These are phyloP conservation scores for Palaemon carinicauda DNA, from an alignment of 1,140 invertebrate genomes.

Conservation along the genomic window DNA sequence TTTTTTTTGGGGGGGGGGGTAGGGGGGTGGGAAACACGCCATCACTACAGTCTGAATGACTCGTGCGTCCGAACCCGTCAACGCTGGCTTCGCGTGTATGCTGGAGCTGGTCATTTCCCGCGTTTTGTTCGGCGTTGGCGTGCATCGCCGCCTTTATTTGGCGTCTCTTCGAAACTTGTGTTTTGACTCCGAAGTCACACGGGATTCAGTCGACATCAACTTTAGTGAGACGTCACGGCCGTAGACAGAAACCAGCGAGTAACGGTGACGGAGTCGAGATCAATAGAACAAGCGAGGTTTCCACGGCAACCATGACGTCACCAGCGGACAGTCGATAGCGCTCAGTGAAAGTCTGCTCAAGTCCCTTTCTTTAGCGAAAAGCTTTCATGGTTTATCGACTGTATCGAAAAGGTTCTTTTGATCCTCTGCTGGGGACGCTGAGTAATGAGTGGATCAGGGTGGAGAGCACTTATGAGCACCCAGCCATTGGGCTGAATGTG, in stretches of 20 bases:
- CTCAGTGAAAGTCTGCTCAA: neutral
- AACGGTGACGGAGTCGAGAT: conserved; percentile 6
- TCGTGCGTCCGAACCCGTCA: neutral
- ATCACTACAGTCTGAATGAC: neutral
- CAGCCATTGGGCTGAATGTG: neutral
- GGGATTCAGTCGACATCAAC: too few species aligned
- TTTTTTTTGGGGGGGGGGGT: too few species aligned
- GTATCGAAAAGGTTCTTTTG: neutral
- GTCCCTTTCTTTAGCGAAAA: neutral
- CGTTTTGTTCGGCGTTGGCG: too few species aligned
- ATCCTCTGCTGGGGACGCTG: neutral
- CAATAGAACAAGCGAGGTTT: neutral
- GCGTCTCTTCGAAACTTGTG: too few species aligned
- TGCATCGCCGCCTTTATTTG: too few species aligned
- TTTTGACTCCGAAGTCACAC: too few species aligned
- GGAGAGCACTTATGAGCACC: neutral
- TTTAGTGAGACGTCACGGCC: neutral
- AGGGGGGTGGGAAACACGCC: too few species aligned
- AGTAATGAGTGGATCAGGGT: neutral
- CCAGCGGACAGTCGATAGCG: conserved; percentile 18
- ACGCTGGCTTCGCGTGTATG: neutral
- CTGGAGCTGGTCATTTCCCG: too few species aligned
- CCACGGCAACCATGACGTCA: conserved; percentile 35
- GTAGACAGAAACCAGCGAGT: neutral
- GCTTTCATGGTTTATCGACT: neutral